A percentile compares a stretch with the other conserved stretches of the same genome.
Conservation (phyloP, 2,113 vertebrate species). For the Irena cyanogastra region DNA sequence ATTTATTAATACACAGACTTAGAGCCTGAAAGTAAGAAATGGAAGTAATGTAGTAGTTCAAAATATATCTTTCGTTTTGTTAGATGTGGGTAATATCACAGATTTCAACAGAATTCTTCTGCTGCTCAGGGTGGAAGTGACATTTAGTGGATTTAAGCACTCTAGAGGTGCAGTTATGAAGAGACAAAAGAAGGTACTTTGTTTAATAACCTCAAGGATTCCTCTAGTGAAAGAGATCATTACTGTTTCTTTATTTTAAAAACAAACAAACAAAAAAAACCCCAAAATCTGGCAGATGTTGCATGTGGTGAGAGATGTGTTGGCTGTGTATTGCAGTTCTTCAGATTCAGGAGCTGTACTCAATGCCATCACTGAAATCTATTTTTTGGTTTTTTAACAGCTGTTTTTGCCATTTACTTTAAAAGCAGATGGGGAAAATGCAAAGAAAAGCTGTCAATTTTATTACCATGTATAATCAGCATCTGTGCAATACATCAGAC, state of each 20-base stretch:
- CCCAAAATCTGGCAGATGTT: neutral
- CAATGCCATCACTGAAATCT: slow-evolving; percentile 38
- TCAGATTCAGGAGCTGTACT: slow-evolving; percentile 42
- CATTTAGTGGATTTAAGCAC: neutral
- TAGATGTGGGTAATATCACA: neutral
- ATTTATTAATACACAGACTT: slow-evolving; percentile 22
- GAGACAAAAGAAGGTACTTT: neutral
- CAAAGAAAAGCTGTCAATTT: slow-evolving; percentile 69
- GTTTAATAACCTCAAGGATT: slow-evolving; percentile 20
- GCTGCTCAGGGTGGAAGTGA: neutral
- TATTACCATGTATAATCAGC: slow-evolving; percentile 72
- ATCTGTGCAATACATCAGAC: slow-evolving; percentile 66
- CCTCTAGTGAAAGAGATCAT: neutral
- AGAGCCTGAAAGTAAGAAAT: neutral
- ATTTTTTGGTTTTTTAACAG: slow-evolving; percentile 57
- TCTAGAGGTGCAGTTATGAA: slow-evolving; percentile 14
- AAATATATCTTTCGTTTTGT: slow-evolving; percentile 3
- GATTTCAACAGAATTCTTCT: slow-evolving; percentile 15
- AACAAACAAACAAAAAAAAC: neutral
- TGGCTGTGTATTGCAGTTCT: neutral
- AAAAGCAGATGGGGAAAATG: slow-evolving; percentile 73
- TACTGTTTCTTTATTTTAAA: neutral
- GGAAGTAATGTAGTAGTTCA: neutral
- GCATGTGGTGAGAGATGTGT: neutral
- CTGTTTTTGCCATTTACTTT: slow-evolving; percentile 73